Evolutionary conservation across 2,888 invertebrate genomes (phyloP).

Genomic region (Osmoderma eremita): DNA sequence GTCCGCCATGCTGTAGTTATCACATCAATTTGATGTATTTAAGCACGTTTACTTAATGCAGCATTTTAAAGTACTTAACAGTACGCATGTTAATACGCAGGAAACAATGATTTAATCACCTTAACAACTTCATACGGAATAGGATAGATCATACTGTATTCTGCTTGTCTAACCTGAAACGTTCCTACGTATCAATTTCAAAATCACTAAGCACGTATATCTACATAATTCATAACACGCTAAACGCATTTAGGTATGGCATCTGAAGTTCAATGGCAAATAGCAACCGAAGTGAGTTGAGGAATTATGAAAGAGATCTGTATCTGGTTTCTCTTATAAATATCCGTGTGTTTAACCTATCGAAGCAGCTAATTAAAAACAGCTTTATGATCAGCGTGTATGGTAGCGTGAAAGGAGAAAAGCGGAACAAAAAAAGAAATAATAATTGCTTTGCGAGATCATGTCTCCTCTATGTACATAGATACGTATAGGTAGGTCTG

Average conservation of each 20-base stretch:
- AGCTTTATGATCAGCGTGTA: slow-evolving; percentile 5
- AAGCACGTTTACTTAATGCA: too few species aligned
- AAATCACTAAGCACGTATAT: not conserved
- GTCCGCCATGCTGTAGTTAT: too few species aligned
- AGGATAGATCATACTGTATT: too few species aligned
- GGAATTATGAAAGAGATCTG: slow-evolving; percentile 17
- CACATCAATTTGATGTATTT: too few species aligned
- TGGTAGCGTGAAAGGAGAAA: not conserved
- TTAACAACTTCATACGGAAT: too few species aligned
- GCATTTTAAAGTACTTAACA: too few species aligned
- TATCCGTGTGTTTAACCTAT: slow-evolving; percentile 7
- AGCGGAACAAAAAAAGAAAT: not conserved
- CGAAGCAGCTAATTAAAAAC: slow-evolving; percentile 11
- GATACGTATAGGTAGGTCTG: too few species aligned
- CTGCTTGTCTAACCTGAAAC: too few species aligned
- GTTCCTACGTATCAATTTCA: slow-evolving; percentile 1
- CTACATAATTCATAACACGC: slow-evolving; percentile 1
- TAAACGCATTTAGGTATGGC: not conserved
- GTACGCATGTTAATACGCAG: too few species aligned
- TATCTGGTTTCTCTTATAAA: slow-evolving; percentile 11
- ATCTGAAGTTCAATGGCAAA: slow-evolving; percentile 19
- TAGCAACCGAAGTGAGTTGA: not conserved
- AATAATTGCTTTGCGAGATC: too few species aligned
- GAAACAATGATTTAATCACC: too few species aligned
- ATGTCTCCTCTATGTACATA: too few species aligned